Evolutionary conservation across 2,888 invertebrate species (phyloP).

Genomic region (Pimpla rufipes): DNA sequence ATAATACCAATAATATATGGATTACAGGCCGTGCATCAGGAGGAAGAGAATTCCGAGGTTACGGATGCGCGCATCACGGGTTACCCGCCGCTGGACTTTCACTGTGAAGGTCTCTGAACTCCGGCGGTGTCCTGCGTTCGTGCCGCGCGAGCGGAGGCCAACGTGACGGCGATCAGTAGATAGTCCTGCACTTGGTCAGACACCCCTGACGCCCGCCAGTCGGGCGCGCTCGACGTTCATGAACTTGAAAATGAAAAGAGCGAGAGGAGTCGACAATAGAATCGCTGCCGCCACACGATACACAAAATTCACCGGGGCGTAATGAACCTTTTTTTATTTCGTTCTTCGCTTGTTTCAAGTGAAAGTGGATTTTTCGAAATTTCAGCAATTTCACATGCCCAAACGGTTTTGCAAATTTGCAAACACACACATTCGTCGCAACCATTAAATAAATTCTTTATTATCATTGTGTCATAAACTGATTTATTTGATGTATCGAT

Average conservation of each 20-base stretch:
- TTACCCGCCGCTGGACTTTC: constrained; percentile 78
- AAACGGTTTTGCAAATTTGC: no score
- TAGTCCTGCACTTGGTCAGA: constrained; percentile 48
- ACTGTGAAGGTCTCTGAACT: constrained; percentile 82
- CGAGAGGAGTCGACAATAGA: neutral
- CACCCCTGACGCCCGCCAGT: constrained; percentile 26
- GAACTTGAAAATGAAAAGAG: constrained; percentile 49
- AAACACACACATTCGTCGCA: no score
- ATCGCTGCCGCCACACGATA: neutral
- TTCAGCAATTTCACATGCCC: no score
- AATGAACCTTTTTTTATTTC: no score
- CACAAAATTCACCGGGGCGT: no score
- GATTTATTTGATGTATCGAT: no score
- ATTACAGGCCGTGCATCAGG: constrained; percentile 31
- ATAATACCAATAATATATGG: constrained; percentile 12
- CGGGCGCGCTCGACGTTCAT: constrained; percentile 12
- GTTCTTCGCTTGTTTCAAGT: no score
- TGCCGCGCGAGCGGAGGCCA: constrained; percentile 33
- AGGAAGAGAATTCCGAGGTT: constrained; percentile 58
- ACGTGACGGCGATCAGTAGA: constrained; percentile 25
- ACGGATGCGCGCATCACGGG: constrained; percentile 62
- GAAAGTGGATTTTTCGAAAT: no score
- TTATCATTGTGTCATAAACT: no score
- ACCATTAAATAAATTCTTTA: no score
- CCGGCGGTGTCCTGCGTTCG: constrained; percentile 44